Conservation (phyloP, 2,888 invertebrate genomes). For the Scotopteryx bipunctaria region DNA sequence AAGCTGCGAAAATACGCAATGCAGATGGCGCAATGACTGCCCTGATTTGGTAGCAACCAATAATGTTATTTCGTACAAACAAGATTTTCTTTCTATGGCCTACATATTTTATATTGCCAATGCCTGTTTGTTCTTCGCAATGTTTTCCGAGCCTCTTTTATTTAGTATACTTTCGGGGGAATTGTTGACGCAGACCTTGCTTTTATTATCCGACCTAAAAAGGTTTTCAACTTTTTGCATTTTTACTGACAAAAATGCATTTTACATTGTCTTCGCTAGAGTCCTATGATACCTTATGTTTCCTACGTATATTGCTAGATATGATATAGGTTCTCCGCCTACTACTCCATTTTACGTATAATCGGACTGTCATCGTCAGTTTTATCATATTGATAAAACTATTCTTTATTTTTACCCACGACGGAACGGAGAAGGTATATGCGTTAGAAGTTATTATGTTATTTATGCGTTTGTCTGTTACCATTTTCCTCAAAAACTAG, state of each 20-base stretch:
- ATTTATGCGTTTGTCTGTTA: too few species aligned
- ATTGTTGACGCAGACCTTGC: not conserved
- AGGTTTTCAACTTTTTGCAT: not conserved
- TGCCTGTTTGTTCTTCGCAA: constrained; percentile 25
- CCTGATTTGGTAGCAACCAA: constrained; percentile 35
- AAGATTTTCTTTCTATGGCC: constrained; percentile 29
- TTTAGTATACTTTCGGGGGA: constrained; percentile 15
- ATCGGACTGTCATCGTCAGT: not conserved
- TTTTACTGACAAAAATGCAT: too few species aligned
- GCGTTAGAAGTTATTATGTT: too few species aligned
- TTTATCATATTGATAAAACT: too few species aligned
- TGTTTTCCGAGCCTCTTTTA: constrained; percentile 20
- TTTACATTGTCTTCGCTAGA: too few species aligned
- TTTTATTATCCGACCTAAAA: not conserved
- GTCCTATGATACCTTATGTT: too few species aligned
- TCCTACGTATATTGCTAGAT: too few species aligned
- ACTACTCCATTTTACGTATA: too few species aligned
- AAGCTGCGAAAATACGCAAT: constrained; percentile 48
- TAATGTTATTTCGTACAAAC: constrained; percentile 28
- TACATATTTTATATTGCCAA: constrained; percentile 27
- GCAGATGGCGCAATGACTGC: constrained; percentile 47
- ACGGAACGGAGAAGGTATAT: too few species aligned
- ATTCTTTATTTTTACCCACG: too few species aligned
- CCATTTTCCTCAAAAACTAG: too few species aligned
- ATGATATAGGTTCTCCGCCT: too few species aligned